A percentile compares a stretch with the other conserved stretches of the same genome.
These are phyloP conservation scores for Pantherophis alleghaniensis DNA, from an alignment of 2,797 vertebrate species.

Conservation along the genomic window DNA sequence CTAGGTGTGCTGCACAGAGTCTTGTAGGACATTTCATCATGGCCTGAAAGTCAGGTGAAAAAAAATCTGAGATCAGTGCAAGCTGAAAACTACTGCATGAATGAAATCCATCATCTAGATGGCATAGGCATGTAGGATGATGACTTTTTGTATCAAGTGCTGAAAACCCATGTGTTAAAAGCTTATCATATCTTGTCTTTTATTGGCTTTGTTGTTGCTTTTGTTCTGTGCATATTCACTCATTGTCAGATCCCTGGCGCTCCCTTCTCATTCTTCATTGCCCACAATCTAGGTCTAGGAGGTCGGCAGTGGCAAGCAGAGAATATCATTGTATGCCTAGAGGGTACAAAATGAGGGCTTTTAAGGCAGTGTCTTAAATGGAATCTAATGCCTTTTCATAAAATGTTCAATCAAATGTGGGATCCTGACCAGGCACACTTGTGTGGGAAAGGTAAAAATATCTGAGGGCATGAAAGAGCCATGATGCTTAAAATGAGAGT, in stretches of 20 bases:
- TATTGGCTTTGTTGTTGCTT: neutral
- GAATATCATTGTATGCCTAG: neutral
- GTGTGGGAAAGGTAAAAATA: neutral
- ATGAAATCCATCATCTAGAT: neutral
- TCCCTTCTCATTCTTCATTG: neutral
- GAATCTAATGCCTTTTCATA: neutral
- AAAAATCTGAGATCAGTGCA: neutral
- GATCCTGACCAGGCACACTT: neutral
- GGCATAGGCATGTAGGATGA: neutral
- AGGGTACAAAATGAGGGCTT: neutral
- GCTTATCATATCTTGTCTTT: neutral
- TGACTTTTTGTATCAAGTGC: neutral
- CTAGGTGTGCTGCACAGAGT: neutral
- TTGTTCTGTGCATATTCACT: neutral
- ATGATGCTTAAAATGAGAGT: neutral
- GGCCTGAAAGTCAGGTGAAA: neutral
- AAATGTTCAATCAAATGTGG: neutral
- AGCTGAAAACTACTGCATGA: neutral
- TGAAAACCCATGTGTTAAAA: neutral
- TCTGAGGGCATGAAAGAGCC: neutral
- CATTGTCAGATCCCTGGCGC: neutral
- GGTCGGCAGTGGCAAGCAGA: slow-evolving; percentile 3
- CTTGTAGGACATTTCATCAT: neutral
- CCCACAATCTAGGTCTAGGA: neutral
- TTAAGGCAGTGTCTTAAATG: neutral